Evolutionary conservation across 2,888 invertebrate genomes (phyloP).

Genomic region (Anarsia innoxiella): DNA sequence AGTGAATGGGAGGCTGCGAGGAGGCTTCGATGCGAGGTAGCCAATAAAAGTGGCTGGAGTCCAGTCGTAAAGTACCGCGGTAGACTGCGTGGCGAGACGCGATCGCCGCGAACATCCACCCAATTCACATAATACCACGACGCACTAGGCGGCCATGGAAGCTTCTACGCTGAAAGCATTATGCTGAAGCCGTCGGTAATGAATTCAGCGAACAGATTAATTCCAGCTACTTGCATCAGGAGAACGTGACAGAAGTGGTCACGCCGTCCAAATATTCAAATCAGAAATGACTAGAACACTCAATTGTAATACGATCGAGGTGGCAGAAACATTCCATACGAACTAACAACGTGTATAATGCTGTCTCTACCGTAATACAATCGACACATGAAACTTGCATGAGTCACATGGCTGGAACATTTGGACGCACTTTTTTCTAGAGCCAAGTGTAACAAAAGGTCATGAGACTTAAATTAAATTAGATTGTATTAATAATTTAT

Average conservation of each 20-base stretch:
- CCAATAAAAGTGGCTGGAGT: conserved; percentile 71
- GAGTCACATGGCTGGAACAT: conserved; percentile 33
- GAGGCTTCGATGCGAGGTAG: conserved; percentile 71
- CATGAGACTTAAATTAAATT: conserved; percentile 70
- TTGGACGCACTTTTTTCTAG: conserved; percentile 39
- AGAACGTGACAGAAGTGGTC: conserved; percentile 12
- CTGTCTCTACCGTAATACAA: conserved; percentile 45
- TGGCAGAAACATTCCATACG: conserved; percentile 3
- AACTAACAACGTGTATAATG: conserved; percentile 30
- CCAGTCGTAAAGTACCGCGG: conserved; percentile 64
- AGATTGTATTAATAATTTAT: conserved; percentile 70
- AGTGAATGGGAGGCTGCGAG: conserved; percentile 71
- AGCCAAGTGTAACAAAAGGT: conserved; percentile 60
- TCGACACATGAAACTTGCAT: conserved; percentile 51
- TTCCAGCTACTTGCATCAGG: background rate
- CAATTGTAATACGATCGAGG: conserved; percentile 31
- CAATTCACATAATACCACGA: conserved; percentile 17
- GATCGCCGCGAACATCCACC: conserved; percentile 25
- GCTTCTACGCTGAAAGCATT: background rate
- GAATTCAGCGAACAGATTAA: background rate
- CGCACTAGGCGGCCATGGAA: too few relatives aligned
- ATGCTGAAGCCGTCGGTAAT: background rate
- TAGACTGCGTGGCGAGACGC: conserved; percentile 73
- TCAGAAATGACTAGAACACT: conserved; percentile 32
- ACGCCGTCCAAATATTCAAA: conserved; percentile 23